Conservation (phyloP, 1,140 invertebrate species). For the Bombus confusus region DNA sequence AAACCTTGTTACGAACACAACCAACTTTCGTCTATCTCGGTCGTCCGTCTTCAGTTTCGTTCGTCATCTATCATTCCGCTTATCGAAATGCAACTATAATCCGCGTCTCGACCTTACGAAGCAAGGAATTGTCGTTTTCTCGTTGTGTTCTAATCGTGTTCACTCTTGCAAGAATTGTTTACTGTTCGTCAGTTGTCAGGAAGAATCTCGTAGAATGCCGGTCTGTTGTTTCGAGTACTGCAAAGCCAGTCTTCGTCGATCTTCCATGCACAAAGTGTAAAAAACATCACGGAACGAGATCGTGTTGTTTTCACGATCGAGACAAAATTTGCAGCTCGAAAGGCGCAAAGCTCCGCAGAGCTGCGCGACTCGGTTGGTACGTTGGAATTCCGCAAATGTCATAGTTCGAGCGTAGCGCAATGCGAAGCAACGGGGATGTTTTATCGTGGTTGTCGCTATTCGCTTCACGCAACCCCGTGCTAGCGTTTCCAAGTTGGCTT, state of each 20-base stretch:
- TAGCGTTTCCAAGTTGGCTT: neutral
- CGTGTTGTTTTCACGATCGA: neutral
- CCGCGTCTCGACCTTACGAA: neutral
- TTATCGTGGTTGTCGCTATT: neutral
- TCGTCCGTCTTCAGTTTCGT: neutral
- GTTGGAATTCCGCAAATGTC: neutral
- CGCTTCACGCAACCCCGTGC: slow-evolving; percentile 4
- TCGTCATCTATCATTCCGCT: neutral
- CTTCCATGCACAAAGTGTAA: neutral
- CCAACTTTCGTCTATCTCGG: no score
- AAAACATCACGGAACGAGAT: neutral
- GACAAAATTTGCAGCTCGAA: neutral
- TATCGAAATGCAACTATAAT: neutral
- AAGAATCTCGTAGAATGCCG: no score
- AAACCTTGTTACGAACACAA: no score
- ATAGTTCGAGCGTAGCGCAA: neutral
- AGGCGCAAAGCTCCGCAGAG: neutral
- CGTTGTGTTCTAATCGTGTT: neutral
- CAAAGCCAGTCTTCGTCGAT: neutral
- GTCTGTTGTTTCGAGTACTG: no score
- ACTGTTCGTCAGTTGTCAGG: neutral
- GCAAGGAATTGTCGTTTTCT: neutral
- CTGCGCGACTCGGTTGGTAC: neutral
- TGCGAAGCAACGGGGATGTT: slow-evolving; percentile 4
- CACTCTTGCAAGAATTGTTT: neutral